Conservation (phyloP, 2,113 vertebrate species). For the Scatophagus argus region DNA sequence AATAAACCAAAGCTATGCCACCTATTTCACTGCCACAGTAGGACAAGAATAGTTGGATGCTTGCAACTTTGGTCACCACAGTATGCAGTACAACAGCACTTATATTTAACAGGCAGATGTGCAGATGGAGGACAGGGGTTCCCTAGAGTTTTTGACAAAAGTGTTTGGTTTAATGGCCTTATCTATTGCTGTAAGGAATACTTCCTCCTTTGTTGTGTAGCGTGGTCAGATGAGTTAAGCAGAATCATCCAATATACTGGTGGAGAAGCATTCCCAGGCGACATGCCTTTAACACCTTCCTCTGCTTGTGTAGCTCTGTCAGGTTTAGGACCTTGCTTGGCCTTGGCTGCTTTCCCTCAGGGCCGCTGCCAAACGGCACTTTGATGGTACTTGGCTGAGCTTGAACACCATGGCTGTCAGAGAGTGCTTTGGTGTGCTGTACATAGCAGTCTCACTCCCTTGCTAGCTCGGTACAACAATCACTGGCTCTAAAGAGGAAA, state of each 20-base stretch:
- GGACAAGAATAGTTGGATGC: neutral
- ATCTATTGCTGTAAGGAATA: neutral
- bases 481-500: slow-evolving; percentile 48
- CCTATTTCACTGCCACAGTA: neutral
- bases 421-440: slow-evolving; percentile 65
- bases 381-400: slow-evolving; percentile 64
- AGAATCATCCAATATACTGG: neutral
- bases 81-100: neutral
- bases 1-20: neutral
- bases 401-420: slow-evolving; percentile 35
- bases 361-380: slow-evolving; percentile 72
- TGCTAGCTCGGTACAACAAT: slow-evolving; percentile 43
- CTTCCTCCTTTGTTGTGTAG: neutral
- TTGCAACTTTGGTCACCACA: neutral
- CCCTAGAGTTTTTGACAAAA: neutral
- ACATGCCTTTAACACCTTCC: slow-evolving; percentile 57
- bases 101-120: neutral
- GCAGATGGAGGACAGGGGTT: neutral
- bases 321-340: slow-evolving; percentile 63
- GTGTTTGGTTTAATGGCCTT: neutral
- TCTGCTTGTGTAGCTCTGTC: slow-evolving; percentile 57
- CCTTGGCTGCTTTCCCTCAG: slow-evolving; percentile 64
- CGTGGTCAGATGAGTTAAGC: slow-evolving; percentile 19
- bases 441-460: slow-evolving; percentile 49
- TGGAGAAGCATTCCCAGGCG: neutral